Percentiles rank a stretch among this genome's conserved stretches.
Conservation (phyloP, 1,140 invertebrate genomes). For the Bombus fervidus region DNA sequence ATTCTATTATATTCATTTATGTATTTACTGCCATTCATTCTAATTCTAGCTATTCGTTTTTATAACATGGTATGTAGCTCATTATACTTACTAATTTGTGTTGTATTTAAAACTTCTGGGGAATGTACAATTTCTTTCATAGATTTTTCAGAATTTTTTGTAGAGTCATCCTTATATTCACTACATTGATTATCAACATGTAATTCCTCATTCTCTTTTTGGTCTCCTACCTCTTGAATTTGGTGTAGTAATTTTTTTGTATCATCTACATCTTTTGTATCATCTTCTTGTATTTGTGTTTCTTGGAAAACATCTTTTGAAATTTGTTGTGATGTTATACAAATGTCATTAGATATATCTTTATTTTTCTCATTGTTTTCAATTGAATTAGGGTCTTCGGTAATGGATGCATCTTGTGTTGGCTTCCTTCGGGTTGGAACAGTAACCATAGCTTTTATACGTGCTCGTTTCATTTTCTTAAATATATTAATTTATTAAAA, state of each 20-base stretch:
- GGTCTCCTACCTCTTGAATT: background rate
- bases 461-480: slow-evolving; percentile 78
- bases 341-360: slow-evolving; percentile 17
- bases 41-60: background rate
- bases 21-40: too few relatives aligned
- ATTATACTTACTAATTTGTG: slow-evolving; percentile 33
- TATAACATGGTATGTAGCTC: background rate
- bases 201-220: slow-evolving; percentile 4
- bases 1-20: background rate
- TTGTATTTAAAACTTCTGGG: slow-evolving; percentile 16
- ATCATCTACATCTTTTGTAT: background rate
- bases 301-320: background rate
- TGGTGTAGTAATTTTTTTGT: background rate
- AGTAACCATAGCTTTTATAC: slow-evolving; percentile 82
- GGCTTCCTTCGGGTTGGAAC: slow-evolving; percentile 75
- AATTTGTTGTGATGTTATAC: slow-evolving; percentile 1
- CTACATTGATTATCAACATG: background rate
- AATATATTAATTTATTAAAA: background rate
- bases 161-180: background rate
- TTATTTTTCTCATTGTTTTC: slow-evolving; percentile 22
- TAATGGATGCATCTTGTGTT: slow-evolving; percentile 59
- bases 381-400: slow-evolving; percentile 39
- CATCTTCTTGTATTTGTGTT: slow-evolving; percentile 18
- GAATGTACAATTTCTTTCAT: slow-evolving; percentile 8
- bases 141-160: background rate